Evolutionary conservation across 2,113 vertebrate genomes (phyloP).

Genomic region (Lophius piscatorius): DNA sequence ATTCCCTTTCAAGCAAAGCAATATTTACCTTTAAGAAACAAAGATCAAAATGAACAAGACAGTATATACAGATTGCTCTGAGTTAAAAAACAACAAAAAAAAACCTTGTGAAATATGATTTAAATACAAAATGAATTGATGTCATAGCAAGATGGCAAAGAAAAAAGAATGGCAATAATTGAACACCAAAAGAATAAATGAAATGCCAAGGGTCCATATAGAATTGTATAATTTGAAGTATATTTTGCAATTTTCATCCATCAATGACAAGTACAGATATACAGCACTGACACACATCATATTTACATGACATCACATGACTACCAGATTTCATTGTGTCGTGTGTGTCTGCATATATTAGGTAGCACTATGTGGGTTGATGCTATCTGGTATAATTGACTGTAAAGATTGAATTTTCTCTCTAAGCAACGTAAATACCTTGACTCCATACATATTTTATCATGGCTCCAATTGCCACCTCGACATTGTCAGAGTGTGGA

Average conservation of each 20-base stretch:
- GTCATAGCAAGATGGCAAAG: too few species aligned
- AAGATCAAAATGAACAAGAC: constrained; percentile 12
- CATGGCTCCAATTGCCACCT: not conserved
- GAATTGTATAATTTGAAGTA: too few species aligned
- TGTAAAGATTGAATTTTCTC: constrained; percentile 69
- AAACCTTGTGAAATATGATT: constrained; percentile 17
- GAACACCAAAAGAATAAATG: not conserved
- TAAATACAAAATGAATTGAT: too few species aligned
- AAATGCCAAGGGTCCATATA: not conserved
- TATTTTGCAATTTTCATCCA: too few species aligned
- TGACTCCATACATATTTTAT: constrained; percentile 49
- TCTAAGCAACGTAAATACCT: constrained; percentile 43
- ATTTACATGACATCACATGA: constrained; percentile 14
- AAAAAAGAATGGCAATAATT: too few species aligned
- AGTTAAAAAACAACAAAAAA: not conserved
- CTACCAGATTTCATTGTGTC: constrained; percentile 23
- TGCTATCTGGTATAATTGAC: constrained; percentile 56
- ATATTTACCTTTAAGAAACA: constrained; percentile 15
- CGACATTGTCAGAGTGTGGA: too few species aligned
- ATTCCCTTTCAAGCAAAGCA: constrained; percentile 3
- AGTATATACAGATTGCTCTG: not conserved
- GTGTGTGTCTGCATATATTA: constrained; percentile 16
- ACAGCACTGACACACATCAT: constrained; percentile 18
- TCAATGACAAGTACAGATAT: not conserved
- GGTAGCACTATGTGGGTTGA: not conserved